A percentile compares a stretch with the other conserved stretches of the same genome.
Conservation (phyloP, 2,797 vertebrate genomes). For the Hemibagrus guttatus region DNA sequence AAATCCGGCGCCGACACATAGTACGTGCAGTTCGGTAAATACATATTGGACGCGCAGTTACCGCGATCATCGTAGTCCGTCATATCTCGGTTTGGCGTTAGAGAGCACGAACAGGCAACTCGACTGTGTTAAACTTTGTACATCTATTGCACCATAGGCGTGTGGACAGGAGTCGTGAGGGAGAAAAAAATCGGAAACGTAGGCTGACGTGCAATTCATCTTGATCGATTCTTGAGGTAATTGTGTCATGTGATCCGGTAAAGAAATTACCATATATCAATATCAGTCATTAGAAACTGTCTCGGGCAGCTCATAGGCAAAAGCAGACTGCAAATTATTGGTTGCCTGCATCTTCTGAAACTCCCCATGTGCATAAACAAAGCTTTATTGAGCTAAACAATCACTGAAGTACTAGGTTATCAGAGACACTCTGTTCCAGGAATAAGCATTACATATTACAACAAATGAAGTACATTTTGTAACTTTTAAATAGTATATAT, state of each 20-base stretch:
- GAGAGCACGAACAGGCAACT: constrained; percentile 72
- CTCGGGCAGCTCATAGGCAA: constrained; percentile 75
- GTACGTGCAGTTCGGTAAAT: constrained; percentile 96
- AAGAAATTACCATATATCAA: constrained; percentile 99
- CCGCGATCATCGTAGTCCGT: constrained; percentile 97
- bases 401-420: constrained; percentile 69
- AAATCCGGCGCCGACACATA: constrained; percentile 97
- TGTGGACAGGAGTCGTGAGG: constrained; percentile 86
- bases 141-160: constrained; percentile 92
- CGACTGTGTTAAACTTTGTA: constrained; percentile 91
- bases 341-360: constrained; percentile 73
- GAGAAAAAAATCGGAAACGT: constrained; percentile 92
- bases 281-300: constrained; percentile 91
- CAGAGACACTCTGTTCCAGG: constrained; percentile 58
- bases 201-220: constrained; percentile 99
- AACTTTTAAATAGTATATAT: background rate
- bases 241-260: constrained; percentile 99
- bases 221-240: constrained; percentile 99
- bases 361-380: constrained; percentile 68
- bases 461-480: constrained; percentile 45
- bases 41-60: constrained; percentile 94
- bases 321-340: constrained; percentile 75
- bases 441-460: constrained; percentile 49
- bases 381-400: constrained; percentile 72
- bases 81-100: constrained; percentile 84